A percentile compares a stretch with the other conserved stretches of the same genome.
Evolutionary conservation across 2,797 vertebrate genomes (phyloP).

Genomic region (Myripristis murdjan): DNA sequence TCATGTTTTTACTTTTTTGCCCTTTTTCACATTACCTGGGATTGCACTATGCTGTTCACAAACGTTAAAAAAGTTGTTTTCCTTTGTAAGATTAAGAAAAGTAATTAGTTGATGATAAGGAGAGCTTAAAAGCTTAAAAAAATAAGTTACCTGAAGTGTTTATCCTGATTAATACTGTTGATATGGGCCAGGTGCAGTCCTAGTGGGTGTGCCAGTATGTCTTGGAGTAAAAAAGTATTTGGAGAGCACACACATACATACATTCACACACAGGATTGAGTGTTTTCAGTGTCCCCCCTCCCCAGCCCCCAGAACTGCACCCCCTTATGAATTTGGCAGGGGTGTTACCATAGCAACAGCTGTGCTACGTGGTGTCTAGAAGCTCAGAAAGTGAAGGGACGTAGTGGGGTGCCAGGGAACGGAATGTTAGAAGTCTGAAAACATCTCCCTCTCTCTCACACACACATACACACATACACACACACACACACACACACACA

Average conservation of each 20-base stretch:
- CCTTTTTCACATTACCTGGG: too few relatives aligned
- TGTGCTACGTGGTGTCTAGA: conserved; percentile 34
- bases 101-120: too few relatives aligned
- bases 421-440: conserved; percentile 57
- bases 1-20: too few relatives aligned
- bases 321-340: conserved; percentile 46
- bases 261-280: conserved; percentile 4
- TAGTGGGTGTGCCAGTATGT: background rate
- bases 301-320: background rate
- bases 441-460: conserved; percentile 35
- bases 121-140: too few relatives aligned
- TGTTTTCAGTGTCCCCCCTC: conserved; percentile 3
- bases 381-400: conserved; percentile 47
- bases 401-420: conserved; percentile 56
- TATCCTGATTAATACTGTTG: background rate
- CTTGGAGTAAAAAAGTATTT: conserved; percentile 4
- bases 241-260: background rate
- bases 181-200: background rate
- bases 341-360: conserved; percentile 64
- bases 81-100: too few relatives aligned
- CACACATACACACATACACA: conserved; percentile 14
- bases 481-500: background rate
- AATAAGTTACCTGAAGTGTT: too few relatives aligned
- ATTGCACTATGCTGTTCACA: too few relatives aligned
- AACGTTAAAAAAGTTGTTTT: too few relatives aligned